Base-by-base conservation (phyloP, 2,888 invertebrate species). In the Blastobasis adustella region DNA sequence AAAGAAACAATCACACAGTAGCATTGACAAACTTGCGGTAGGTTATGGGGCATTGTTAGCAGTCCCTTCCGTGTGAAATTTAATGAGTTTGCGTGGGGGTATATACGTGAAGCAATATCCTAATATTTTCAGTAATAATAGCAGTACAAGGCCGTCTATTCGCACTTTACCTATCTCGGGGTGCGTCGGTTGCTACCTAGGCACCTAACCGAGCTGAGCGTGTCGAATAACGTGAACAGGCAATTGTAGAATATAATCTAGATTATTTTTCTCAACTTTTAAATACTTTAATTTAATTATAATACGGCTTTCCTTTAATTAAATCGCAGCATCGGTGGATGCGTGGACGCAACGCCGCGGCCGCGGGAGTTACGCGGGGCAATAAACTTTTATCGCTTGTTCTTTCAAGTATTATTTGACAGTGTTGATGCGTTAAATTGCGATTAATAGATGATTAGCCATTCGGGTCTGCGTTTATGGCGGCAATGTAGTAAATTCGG, bases 381-480 rank as follows among this genome's bases (percentile, higher is more conserved):
- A 75, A 75, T 80, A 76, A 79, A 81, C 60, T 72, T 83, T 81
- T 76, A 84, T 75, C 66, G 73, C 75, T 67, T 76, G 74, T 81
- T 79, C 77, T 76, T 82, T 81, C 71, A 72, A 79, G 76, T 80
- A 80, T 83, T 77, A 82, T 81, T 82, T 79, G 79, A 81, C 79
- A 81, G 78, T 81, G 78, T 78, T 74, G 77, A 82, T 79, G 78
- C 79, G 76, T 83, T 79, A 82, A 83, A 82, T 79, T 76, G 78
- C 79, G 79, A 82, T 85, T 80, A 84, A 82, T 79, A 80, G 79
- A 80, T 80, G 81, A 85, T 83, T 82, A 84, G 77, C 73, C 72
- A 72, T 81, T 79, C 72, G 71, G 70, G 66, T 68, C 67, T 71
- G 71, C 70, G 72, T 82, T 84, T 79, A 84, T 76, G 69, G 75